Base-by-base conservation (phyloP, 2,113 vertebrate species). In the Mirza zaza region DNA sequence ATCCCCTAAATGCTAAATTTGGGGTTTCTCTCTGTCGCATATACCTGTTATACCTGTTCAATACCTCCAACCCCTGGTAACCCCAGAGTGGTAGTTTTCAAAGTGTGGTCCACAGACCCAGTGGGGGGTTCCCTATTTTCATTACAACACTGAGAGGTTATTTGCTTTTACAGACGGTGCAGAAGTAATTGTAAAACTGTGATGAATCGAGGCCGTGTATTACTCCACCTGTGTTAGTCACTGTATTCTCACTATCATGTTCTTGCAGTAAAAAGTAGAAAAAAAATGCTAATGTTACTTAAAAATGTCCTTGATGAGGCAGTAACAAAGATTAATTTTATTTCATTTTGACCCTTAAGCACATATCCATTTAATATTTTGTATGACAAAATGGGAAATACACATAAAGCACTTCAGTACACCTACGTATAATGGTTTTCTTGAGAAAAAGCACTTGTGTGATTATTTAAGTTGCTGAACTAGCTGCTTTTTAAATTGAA, bases 401-500 rank as follows among this genome's bases (percentile, higher is more conserved):
- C 2, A 6, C 2, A 21, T 3, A 32, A 57, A 50, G 21, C 1
- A 1, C 20, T 36, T 29, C 2, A 52, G 52, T 57, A n/a, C 11
- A 20, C 42, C 12, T 27, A 57, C 27, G 18, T 48, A 5, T 59
- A 36, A 57, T 9, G n/a, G 67, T 32, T 87, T 79, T 52, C 82
- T 80, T 0, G 2, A 70, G 52, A 27, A 63, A 77, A 71, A 52
- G 61, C 10, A 15, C 25, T n/a, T 7, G 25, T 10, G 48, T 71
- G 52, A 59, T 25, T 76, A 48, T 50, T 25, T 67, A 50, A 85
- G 25, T 39, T 59, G 67, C 23, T 63, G 32, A 67, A 61, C 42
- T 75, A 39, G 73, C 36, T 90, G 48, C 5, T 18, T 95, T 93
- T 80, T 39, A 4, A 39, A 20, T 3, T 48, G 27, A 91, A 68